A percentile compares a stretch with the other conserved stretches of the same genome.
Evolutionary conservation across 2,888 invertebrate species (phyloP).

Genomic region (Lochmaea capreae): DNA sequence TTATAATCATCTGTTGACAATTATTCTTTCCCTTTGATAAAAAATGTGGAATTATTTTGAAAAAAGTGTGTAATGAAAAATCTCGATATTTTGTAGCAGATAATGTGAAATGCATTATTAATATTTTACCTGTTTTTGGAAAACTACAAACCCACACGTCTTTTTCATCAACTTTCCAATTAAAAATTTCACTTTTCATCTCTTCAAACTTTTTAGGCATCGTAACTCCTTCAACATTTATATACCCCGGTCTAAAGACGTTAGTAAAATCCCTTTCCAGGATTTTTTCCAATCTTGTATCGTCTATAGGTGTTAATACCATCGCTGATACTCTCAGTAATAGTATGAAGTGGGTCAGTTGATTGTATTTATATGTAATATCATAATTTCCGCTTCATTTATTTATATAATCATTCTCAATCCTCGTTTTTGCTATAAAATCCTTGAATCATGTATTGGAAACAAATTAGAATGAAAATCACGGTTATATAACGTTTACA

Average conservation of each 20-base stretch:
- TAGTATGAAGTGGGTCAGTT: background rate
- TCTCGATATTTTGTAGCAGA: too few species aligned
- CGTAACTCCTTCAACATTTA: conserved; percentile 60
- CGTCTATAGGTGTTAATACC: background rate
- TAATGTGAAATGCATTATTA: too few species aligned
- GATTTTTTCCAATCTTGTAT: conserved; percentile 44
- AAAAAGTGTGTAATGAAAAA: too few species aligned
- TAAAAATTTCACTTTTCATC: conserved; percentile 63
- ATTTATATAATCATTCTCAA: background rate
- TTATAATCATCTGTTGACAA: too few species aligned
- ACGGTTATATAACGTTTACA: background rate
- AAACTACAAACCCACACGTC: conserved; percentile 71
- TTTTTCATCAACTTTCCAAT: conserved; percentile 66
- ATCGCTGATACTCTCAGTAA: background rate
- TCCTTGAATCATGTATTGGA: background rate
- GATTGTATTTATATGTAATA: background rate
- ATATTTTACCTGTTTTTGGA: conserved; percentile 68
- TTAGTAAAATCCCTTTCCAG: conserved; percentile 55
- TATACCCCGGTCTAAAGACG: conserved; percentile 55
- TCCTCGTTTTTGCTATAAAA: background rate
- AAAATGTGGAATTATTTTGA: too few species aligned
- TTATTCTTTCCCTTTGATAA: too few species aligned
- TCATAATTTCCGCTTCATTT: background rate
- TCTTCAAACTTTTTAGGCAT: conserved; percentile 64
- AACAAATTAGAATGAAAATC: background rate